A percentile compares a stretch with the other conserved stretches of the same genome.
Evolutionary conservation across 64 coral and sea anemone species (phyloP).

Genomic region (Trachythela sp.): DNA sequence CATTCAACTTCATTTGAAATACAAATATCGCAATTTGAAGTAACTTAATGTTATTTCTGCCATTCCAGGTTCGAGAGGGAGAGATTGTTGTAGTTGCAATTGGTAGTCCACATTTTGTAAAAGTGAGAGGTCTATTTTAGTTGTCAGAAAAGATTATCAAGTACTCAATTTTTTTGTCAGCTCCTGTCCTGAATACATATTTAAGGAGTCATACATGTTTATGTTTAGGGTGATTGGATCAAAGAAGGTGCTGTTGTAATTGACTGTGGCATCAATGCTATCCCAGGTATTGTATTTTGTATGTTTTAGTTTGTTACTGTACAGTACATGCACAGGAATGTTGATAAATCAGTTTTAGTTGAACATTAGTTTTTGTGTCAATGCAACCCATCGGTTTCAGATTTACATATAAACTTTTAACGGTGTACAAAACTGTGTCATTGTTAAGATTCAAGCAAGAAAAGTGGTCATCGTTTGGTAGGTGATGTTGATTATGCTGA

Average conservation of each 20-base stretch:
- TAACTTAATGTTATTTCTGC: background rate
- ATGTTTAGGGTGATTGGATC: conserved; percentile 74
- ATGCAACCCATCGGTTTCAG: no score
- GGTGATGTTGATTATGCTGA: conserved; percentile 94
- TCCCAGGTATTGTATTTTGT: conserved; percentile 67
- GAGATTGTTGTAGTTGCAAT: conserved; percentile 98
- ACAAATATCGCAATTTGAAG: background rate
- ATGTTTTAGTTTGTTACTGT: no score
- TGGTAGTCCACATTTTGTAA: conserved; percentile 76
- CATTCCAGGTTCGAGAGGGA: conserved; percentile 68
- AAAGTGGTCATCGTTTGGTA: conserved; percentile 74
- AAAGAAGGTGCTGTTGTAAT: conserved; percentile 91
- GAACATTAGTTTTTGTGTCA: no score
- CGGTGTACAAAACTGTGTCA: background rate
- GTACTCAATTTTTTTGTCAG: background rate
- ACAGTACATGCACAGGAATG: no score
- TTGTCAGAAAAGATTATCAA: background rate
- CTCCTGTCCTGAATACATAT: background rate
- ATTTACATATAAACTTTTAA: background rate
- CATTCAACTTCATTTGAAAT: background rate
- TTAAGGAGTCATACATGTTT: background rate
- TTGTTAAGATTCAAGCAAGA: conserved; percentile 79
- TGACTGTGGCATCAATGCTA: conserved; percentile 96
- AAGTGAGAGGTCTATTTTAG: conserved; percentile 57
- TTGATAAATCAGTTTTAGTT: no score